phyloP scores from a whole-genome alignment of 2,797 vertebrate species.

The Babyrousa celebensis region DNA sequence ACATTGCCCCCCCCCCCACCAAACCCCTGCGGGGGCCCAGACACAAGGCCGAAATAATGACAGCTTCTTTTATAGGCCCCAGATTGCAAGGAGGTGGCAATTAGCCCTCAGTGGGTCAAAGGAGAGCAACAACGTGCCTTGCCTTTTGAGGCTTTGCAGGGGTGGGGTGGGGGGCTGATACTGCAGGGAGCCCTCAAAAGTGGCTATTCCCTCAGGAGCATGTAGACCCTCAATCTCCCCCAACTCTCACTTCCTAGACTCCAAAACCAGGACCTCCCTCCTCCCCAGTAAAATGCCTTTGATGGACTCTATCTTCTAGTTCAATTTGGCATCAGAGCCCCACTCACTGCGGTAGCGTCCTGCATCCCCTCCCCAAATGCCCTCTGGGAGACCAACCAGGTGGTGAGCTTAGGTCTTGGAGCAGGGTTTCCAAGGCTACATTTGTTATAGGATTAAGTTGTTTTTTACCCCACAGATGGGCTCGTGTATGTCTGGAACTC shows the following conservation, averaged over 20 bases:
- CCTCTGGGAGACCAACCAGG: not conserved
- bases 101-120: constrained; percentile 74
- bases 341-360: not conserved
- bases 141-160: not conserved
- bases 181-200: not conserved
- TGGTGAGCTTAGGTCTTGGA: not conserved
- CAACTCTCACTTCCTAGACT: not conserved
- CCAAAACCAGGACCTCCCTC: not conserved
- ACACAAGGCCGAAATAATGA: not conserved
- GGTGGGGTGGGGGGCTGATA: too few species aligned
- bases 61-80: constrained; percentile 65
- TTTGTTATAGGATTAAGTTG: not conserved
- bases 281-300: not conserved
- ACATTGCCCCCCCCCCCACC: accelerated
- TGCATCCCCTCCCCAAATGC: not conserved
- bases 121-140: not conserved
- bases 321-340: not conserved
- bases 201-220: not conserved
- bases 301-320: not conserved
- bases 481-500: not conserved
- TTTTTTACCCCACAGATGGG: not conserved
- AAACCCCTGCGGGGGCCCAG: not conserved
- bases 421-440: not conserved
- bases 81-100: constrained; percentile 66
- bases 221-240: not conserved